phyloP scores from a whole-genome alignment of 2,888 invertebrate species.

The Machimus atricapillus region DNA sequence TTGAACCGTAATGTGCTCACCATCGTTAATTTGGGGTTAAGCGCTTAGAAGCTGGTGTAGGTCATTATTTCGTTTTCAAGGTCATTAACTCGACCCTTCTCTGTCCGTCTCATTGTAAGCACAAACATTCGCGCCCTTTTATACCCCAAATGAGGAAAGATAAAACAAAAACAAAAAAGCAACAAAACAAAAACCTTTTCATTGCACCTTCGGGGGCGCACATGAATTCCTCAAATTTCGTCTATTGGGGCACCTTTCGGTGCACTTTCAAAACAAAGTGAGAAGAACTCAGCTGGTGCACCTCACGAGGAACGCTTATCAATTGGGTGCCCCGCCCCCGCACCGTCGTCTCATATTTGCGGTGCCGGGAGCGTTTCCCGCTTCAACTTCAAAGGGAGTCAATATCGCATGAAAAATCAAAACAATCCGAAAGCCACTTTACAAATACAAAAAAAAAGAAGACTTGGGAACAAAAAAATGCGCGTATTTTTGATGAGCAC shows the following conservation, averaged over 20 bases:
- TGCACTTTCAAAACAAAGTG: neutral
- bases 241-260: neutral
- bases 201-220: neutral
- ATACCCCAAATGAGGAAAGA: neutral
- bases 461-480: neutral
- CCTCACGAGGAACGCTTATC: neutral
- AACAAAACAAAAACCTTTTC: neutral
- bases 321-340: neutral
- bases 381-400: neutral
- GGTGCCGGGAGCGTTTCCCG: neutral
- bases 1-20: neutral
- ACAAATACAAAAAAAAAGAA: neutral
- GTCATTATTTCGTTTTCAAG: neutral
- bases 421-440: neutral
- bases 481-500: neutral
- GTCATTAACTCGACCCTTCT: neutral
- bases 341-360: neutral
- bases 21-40: neutral
- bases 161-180: neutral
- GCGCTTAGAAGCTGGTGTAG: neutral
- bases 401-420: neutral
- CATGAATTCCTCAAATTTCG: neutral
- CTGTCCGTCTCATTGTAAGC: neutral
- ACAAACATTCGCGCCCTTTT: neutral
- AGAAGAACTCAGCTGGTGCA: neutral